phyloP scores from a whole-genome alignment of 1,140 invertebrate genomes.

The Bombus vancouverensis region DNA sequence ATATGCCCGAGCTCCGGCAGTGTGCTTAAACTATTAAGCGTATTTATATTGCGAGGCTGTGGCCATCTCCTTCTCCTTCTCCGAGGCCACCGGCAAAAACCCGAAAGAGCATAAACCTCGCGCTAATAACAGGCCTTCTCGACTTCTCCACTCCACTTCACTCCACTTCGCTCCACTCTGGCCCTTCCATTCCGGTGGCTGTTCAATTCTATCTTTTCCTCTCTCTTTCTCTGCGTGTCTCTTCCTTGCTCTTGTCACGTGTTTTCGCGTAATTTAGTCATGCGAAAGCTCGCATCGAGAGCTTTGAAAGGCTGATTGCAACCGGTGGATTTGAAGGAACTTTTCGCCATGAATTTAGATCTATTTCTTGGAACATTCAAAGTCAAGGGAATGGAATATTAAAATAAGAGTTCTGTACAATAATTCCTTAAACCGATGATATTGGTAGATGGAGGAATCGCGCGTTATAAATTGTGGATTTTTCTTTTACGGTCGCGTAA shows the following conservation, averaged over 20 bases:
- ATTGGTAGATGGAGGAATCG: no score
- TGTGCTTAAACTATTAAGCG: conserved; percentile 83
- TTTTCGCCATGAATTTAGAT: no score
- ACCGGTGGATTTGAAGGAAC: no score
- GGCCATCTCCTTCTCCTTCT: conserved; percentile 69
- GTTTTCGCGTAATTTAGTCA: not conserved
- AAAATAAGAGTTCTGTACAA: no score
- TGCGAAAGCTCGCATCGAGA: not conserved
- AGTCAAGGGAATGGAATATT: no score
- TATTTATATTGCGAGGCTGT: conserved; percentile 81
- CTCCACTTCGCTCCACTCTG: conserved; percentile 72
- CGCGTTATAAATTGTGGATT: no score
- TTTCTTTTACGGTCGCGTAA: no score
- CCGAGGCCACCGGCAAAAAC: conserved; percentile 73
- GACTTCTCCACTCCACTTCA: conserved; percentile 75
- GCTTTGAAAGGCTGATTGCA: no score
- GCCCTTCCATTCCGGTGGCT: conserved; percentile 49
- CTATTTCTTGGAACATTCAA: no score
- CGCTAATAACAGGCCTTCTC: conserved; percentile 82
- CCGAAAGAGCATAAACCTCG: conserved; percentile 80
- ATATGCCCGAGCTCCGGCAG: conserved; percentile 76
- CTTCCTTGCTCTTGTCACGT: not conserved
- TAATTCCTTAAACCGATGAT: no score
- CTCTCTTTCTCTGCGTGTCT: not conserved
- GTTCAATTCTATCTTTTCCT: conserved; percentile 36